Conservation (phyloP, 2,113 vertebrate genomes). For the Holacanthus passer region DNA sequence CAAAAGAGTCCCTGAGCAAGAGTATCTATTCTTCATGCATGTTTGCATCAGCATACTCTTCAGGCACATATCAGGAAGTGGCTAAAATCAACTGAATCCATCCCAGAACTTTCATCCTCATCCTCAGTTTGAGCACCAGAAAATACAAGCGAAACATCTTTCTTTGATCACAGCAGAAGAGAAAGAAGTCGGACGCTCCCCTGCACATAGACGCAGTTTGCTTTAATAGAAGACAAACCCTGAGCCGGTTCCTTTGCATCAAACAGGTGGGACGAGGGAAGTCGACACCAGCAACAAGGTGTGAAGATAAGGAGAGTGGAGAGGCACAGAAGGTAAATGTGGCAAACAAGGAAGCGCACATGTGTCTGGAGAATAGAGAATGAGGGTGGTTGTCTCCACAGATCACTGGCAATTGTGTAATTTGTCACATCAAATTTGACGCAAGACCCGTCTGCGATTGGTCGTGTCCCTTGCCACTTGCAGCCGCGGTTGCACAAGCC, state of each 20-base stretch:
- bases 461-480: conserved; percentile 60
- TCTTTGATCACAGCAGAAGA: neutral
- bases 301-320: conserved; percentile 53
- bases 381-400: conserved; percentile 60
- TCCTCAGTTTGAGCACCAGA: neutral
- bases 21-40: conserved; percentile 7
- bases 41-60: conserved; percentile 31
- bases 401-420: conserved; percentile 64
- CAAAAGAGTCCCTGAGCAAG: conserved; percentile 16
- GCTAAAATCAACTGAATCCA: conserved; percentile 16
- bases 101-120: neutral
- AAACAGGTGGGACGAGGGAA: conserved; percentile 68
- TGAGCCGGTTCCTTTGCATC: conserved; percentile 26
- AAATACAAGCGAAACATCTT: conserved; percentile 1
- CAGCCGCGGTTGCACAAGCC: conserved; percentile 32
- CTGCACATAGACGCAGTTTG: conserved; percentile 1
- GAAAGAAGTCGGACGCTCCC: neutral
- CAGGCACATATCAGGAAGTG: conserved; percentile 2
- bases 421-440: conserved; percentile 75
- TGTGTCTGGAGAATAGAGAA: conserved; percentile 41
- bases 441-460: conserved; percentile 61
- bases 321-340: conserved; percentile 51
- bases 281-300: conserved; percentile 37
- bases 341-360: conserved; percentile 14
- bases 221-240: conserved; percentile 30